phyloP scores from a whole-genome alignment of 2,797 vertebrate genomes.

The Schizopygopsis pylzovi region DNA sequence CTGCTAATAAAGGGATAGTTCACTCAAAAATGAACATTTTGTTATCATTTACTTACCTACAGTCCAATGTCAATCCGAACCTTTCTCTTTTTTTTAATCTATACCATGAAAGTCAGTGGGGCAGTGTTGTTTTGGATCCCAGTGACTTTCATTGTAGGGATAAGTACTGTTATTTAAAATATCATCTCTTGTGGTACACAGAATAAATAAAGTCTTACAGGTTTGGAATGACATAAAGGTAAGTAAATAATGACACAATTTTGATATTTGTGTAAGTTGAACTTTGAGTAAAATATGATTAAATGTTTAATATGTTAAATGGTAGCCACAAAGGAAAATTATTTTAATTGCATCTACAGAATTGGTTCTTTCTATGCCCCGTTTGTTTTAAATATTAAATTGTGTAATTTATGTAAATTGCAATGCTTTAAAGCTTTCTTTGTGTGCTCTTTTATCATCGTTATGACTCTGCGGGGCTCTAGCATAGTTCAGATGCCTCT shows the following conservation, averaged over 20 bases:
- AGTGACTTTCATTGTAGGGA: background rate
- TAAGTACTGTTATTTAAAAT: background rate
- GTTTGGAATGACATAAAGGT: background rate
- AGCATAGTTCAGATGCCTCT: slow-evolving; percentile 77
- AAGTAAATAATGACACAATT: background rate
- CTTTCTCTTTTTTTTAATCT: background rate
- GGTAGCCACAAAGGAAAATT: slow-evolving; percentile 55
- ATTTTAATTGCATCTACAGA: background rate
- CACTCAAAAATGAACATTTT: background rate
- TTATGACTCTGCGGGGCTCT: slow-evolving; percentile 60
- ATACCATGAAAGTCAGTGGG: background rate
- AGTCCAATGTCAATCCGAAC: background rate
- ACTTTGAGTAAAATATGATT: slow-evolving; percentile 63
- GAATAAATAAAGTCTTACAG: background rate
- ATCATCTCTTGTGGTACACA: too few relatives aligned
- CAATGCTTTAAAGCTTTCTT: slow-evolving; percentile 5
- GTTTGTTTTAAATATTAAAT: background rate
- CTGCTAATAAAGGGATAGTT: background rate
- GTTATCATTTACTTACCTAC: background rate
- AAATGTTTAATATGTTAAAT: slow-evolving; percentile 44
- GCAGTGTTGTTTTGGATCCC: background rate
- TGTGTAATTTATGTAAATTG: slow-evolving; percentile 4
- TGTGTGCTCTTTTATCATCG: slow-evolving; percentile 6
- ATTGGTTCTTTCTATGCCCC: background rate
- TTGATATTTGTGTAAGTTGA: slow-evolving; percentile 37